Evolutionary conservation across 2,113 vertebrate genomes (phyloP), one percentile per base, ranked within the genome.

Genomic region (Notechis scutatus): DNA sequence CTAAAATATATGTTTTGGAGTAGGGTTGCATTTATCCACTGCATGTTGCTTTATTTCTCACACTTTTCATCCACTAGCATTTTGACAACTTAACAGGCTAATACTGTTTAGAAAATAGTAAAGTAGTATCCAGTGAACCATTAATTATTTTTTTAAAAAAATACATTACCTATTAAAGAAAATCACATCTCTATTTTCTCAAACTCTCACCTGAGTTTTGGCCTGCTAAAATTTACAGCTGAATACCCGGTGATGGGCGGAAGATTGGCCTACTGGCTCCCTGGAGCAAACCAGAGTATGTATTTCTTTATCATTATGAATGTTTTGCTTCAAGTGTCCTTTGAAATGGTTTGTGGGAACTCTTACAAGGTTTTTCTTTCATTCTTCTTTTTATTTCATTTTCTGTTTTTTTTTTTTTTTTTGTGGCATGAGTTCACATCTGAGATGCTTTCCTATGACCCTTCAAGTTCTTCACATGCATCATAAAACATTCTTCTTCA

Each of bases 161-260:
- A 93, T 90, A 54, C 89, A 93, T 61, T 86, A 57, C 92, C 55
- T 93, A 93, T n/a, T 57, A 85, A 86, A 92, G 92, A 92, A 92
- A 92, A 92, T 90, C 64, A 85, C 54, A 39, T 86, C 74, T 90
- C 56, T 93, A 61, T 90, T 92, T 86, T 93, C 88, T 90, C 88
- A 93, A 93, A 93, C 92, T 93, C 92, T 93, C 45, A 85, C 61
- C 92, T 93, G 92, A 93, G 92, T 93, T 93, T 93, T 93, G 92
- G 88, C 92, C 88, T 93, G 92, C 92, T 93, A 93, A 93, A 93
- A 93, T 93, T 93, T 86, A 87, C 92, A 93, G 92, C 92, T 93
- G 92, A 93, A 93, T 93, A 93, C 55, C 92, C 92, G 74, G 55
- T 93, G 92, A 90, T 86, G 92, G 88, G 92, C 90, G 92, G 92